These are phyloP conservation scores for Syrphus vitripennis DNA, from an alignment of 2,888 invertebrate genomes.

Conservation along the genomic window DNA sequence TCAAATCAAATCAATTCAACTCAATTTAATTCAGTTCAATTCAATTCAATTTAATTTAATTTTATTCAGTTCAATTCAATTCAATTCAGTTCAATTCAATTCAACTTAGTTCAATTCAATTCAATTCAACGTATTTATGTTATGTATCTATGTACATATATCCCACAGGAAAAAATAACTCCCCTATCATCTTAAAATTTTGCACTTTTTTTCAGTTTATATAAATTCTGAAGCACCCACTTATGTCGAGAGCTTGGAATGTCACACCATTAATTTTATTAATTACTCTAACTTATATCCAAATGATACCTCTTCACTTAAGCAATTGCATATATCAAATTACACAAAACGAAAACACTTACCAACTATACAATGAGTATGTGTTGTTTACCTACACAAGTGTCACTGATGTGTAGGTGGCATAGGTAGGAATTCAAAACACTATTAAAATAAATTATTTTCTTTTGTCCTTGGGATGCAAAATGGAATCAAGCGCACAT, in stretches of 20 bases:
- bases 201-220: neutral
- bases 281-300: conserved; percentile 3
- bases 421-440: neutral
- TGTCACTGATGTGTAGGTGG: neutral
- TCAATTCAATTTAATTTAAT: neutral
- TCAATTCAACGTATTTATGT: neutral
- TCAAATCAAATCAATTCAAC: neutral
- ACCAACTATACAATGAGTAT: neutral
- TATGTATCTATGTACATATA: too few species aligned
- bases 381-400: too few species aligned
- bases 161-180: too few species aligned
- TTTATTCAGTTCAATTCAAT: neutral
- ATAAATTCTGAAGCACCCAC: neutral
- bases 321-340: conserved; percentile 7
- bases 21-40: conserved; percentile 2
- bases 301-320: neutral
- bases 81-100: neutral
- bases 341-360: conserved; percentile 19
- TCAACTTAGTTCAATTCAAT: neutral
- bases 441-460: neutral
- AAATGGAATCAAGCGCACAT: neutral
- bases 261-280: conserved; percentile 22
- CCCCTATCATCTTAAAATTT: too few species aligned
- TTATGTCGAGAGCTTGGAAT: conserved; percentile 1
- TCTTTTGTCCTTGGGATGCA: neutral